Conservation (phyloP, 2,113 vertebrate genomes). For the Phaethon lepturus region DNA sequence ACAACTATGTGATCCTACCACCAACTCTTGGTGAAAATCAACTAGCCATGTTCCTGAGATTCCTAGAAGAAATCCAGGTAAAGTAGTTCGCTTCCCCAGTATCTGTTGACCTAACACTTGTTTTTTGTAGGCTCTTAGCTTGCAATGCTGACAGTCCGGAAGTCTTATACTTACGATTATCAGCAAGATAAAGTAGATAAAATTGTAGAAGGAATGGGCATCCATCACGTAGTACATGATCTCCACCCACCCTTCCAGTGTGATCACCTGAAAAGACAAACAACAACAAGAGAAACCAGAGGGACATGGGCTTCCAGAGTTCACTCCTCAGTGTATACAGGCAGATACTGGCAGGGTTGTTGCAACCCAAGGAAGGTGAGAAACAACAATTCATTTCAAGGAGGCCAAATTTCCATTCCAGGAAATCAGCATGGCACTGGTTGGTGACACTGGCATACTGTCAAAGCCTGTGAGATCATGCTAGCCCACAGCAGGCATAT, state of each 20-base stretch:
- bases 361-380: not conserved
- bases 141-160: not conserved
- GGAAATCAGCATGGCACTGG: conserved; percentile 13
- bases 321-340: not conserved
- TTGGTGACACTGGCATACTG: conserved; percentile 17
- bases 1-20: not conserved
- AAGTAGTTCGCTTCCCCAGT: not conserved
- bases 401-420: conserved; percentile 28
- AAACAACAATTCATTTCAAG: conserved; percentile 1
- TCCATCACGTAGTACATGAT: conserved; percentile 99
- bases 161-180: conserved; percentile 90
- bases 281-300: not conserved
- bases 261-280: conserved; percentile 86
- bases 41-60: not conserved
- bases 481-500: conserved; percentile 44
- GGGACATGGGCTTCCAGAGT: not conserved
- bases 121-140: not conserved
- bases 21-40: not conserved
- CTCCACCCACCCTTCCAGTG: conserved; percentile 98
- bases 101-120: not conserved
- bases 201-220: conserved; percentile 98
- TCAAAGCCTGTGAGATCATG: conserved; percentile 62
- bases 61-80: not conserved
- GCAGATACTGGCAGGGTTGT: not conserved
- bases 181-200: conserved; percentile 98